Evolutionary conservation across 1,140 invertebrate species (phyloP), one percentile per base, ranked within the genome.

Genomic region (Trachymyrmex cornetzi): DNA sequence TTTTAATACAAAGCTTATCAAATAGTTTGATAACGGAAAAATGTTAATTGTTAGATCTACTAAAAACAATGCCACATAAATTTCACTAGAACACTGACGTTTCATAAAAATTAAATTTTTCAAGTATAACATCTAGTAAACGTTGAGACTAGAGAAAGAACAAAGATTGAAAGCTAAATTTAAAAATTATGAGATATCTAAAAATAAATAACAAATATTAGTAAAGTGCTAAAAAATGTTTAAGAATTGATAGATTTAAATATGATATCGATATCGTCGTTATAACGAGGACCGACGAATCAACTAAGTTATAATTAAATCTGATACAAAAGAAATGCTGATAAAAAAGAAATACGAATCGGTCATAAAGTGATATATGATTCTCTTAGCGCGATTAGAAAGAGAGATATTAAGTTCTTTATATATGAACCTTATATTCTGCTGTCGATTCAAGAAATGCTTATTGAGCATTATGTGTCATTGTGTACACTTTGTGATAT

Each of bases 381-480:
- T 80, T 53, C 77, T 53, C 48, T 80, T 38, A 34, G 19, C 2
- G 19, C n/a, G 77, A 67, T 80, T 67, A 66, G 24, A 80, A 27
- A 67, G 11, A 67, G 64, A 66, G 19, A 66, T 38, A 38, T 79
- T 77, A 67, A 63, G n/a, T 27, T 38, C 4, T 44, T 9, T 14
- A 22, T 9, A 44, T 16, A 7, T 48, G 14, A 14, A 38, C 9
- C 3, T n/a, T 16, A 24, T 53, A 63, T 48, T 38, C 12, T 44
- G 12, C 12, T n/a, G 6, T 22, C 19, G 9, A 48, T 30, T 64
- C 19, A 66, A 66, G 63, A 38, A 34, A 66, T 34, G 30, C 19
- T 66, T n/a, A 30, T 53, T 48, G 44, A 38, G 30, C n/a, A 63
- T 27, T 63, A 7, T 64, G 7, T 24, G 3, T 1, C 3, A 12